Percentiles rank a stretch among this genome's conserved stretches.
phyloP scores from a whole-genome alignment of 2,113 vertebrate species.

The Channa maculata region DNA sequence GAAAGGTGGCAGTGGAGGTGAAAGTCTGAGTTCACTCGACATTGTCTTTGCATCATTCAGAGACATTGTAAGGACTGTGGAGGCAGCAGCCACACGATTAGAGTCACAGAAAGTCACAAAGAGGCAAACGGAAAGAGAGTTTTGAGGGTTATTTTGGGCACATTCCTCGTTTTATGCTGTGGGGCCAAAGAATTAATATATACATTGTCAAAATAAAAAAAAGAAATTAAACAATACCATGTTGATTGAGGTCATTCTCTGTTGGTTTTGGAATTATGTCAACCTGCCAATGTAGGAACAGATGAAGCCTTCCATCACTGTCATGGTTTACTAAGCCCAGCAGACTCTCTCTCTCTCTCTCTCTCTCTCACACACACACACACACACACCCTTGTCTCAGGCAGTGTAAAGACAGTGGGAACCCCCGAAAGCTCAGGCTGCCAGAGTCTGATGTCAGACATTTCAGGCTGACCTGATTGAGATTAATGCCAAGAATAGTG shows the following conservation, averaged over 20 bases:
- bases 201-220: background rate
- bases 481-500: constrained; percentile 68
- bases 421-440: constrained; percentile 45
- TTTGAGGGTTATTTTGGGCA: background rate
- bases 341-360: constrained; percentile 33
- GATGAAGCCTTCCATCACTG: constrained; percentile 67
- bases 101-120: constrained; percentile 26
- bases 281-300: constrained; percentile 47
- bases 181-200: constrained; percentile 15
- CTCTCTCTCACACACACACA: constrained; percentile 16
- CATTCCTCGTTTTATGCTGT: too few species aligned
- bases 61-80: constrained; percentile 35
- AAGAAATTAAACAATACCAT: constrained; percentile 30
- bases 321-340: constrained; percentile 48
- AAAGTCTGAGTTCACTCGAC: constrained; percentile 27
- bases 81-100: constrained; percentile 34
- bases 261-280: constrained; percentile 39
- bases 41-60: constrained; percentile 54
- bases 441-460: constrained; percentile 51
- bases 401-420: constrained; percentile 23
- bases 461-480: constrained; percentile 59
- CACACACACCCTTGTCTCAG: constrained; percentile 29
- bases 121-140: constrained; percentile 26
- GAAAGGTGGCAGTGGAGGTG: background rate
- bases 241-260: constrained; percentile 44